Base-by-base conservation (phyloP, 2,113 vertebrate genomes). In the Megaceryle torquata region DNA sequence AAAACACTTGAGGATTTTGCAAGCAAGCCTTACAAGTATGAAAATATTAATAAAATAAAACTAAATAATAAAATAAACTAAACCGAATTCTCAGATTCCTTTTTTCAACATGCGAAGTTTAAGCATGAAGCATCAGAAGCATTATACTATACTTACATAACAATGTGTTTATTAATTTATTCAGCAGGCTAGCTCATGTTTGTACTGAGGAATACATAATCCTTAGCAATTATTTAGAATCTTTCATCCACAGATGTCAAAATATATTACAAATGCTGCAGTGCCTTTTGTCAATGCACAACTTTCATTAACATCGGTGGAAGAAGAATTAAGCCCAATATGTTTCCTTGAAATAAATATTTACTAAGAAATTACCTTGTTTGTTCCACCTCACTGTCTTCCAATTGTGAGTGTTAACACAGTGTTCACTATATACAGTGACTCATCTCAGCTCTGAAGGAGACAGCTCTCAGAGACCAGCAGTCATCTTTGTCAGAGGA, bases 101-200 rank as follows among this genome's bases (percentile, higher is more conserved):
- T 88, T 93, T 82, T 61, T 86, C 70, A 76, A 44, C 57, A 35
- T 18, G 46, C 54, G 86, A 84, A 82, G 46, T 82, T 54, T 64
- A 86, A 90, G 44, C 56, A 68, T 16, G 60, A 95, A 86, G 48
- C 65, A 88, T 50, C 53, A 82, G 60, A 68, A 57, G 74, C 59
- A 48, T 64, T 93, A 93, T 91, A 29, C 61, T 46, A 79, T 72
- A 89, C 48, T 88, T 95, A 82, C 22, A 56, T 91, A 95, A 93
- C 86, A 89, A 93, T 59, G 86, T 84, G 77, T 92, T 95, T 91
- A 92, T 92, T 93, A 95, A 92, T 92, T 94, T 94, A 93, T 83
- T 80, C 72, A 72, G 43, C 3, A 6, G 83, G 53, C 44, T 92
- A 84, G 70, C 53, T 96, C 74, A 8, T 65, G 48, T 84, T 96